Percentiles rank a stretch among this genome's conserved stretches.
phyloP scores from a whole-genome alignment of 2,888 invertebrate genomes.

The Agrotis ipsilon region DNA sequence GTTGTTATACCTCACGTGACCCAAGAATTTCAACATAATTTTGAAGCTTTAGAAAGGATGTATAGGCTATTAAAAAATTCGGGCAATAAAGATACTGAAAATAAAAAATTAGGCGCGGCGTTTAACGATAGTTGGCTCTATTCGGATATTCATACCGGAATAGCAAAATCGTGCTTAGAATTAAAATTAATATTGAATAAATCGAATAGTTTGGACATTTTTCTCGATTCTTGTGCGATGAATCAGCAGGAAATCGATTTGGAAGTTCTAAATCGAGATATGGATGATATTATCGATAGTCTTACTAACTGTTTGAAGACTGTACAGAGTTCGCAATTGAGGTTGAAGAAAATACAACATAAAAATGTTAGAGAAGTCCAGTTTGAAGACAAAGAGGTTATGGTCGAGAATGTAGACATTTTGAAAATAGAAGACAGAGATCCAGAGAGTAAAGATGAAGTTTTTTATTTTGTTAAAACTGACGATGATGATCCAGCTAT shows the following conservation, averaged over 20 bases:
- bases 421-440: slow-evolving; percentile 82
- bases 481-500: slow-evolving; percentile 77
- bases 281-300: slow-evolving; percentile 82
- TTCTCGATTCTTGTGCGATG: slow-evolving; percentile 85
- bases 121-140: slow-evolving; percentile 83
- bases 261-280: slow-evolving; percentile 80
- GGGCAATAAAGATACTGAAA: slow-evolving; percentile 71
- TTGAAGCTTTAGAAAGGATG: slow-evolving; percentile 82
- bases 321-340: slow-evolving; percentile 81
- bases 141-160: slow-evolving; percentile 84
- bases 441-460: slow-evolving; percentile 85
- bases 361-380: slow-evolving; percentile 69
- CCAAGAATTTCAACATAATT: slow-evolving; percentile 78
- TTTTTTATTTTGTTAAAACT: slow-evolving; percentile 86
- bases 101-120: slow-evolving; percentile 77
- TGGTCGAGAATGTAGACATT: slow-evolving; percentile 69
- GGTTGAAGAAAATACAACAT: slow-evolving; percentile 82
- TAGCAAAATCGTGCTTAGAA: slow-evolving; percentile 82
- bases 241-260: slow-evolving; percentile 83
- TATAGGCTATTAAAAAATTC: slow-evolving; percentile 85
- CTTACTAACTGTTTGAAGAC: slow-evolving; percentile 81
- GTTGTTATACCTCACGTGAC: slow-evolving; percentile 75
- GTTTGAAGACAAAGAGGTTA: slow-evolving; percentile 64
- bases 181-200: slow-evolving; percentile 82
- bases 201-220: slow-evolving; percentile 83